A percentile compares a stretch with the other conserved stretches of the same genome.
phyloP scores from a whole-genome alignment of 2,888 invertebrate genomes.

The Terebella lapidaria region DNA sequence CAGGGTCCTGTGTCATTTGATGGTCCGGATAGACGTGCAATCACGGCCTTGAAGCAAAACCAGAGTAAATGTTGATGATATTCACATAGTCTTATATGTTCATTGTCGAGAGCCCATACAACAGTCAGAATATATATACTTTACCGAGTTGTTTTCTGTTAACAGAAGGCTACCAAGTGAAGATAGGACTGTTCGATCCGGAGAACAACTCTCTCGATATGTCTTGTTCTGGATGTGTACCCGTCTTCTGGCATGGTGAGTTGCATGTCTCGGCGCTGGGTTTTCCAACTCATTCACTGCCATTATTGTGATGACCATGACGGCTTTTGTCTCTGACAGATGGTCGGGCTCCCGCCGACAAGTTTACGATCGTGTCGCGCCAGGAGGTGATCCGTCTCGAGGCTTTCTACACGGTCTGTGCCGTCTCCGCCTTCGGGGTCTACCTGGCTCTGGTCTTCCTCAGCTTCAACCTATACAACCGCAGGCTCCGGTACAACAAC shows the following conservation, averaged over 20 bases:
- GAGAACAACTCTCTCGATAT: slow-evolving; percentile 63
- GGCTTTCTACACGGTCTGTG: slow-evolving; percentile 70
- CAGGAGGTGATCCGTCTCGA: slow-evolving; percentile 73
- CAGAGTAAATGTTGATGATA: too few species aligned
- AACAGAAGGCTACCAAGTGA: slow-evolving; percentile 59
- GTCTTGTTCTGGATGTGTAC: slow-evolving; percentile 66
- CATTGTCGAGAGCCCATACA: too few species aligned
- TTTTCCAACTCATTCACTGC: neutral
- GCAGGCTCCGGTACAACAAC: slow-evolving; percentile 40
- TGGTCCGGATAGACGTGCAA: slow-evolving; percentile 81
- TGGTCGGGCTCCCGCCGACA: slow-evolving; percentile 75
- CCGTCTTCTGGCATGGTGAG: slow-evolving; percentile 63
- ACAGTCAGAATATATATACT: too few species aligned
- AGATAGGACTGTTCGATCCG: slow-evolving; percentile 68
- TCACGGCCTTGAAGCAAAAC: slow-evolving; percentile 81
- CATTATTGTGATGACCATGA: neutral
- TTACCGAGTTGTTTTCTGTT: too few species aligned
- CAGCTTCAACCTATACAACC: slow-evolving; percentile 86
- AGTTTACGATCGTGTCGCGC: slow-evolving; percentile 55
- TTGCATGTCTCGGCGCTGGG: too few species aligned
- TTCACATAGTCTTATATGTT: too few species aligned
- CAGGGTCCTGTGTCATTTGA: slow-evolving; percentile 87
- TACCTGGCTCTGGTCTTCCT: slow-evolving; percentile 84
- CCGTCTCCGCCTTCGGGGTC: slow-evolving; percentile 76
- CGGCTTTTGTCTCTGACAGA: slow-evolving; percentile 55